These are phyloP conservation scores for Patella depressa DNA, from an alignment of 2,888 invertebrate species.

Conservation along the genomic window DNA sequence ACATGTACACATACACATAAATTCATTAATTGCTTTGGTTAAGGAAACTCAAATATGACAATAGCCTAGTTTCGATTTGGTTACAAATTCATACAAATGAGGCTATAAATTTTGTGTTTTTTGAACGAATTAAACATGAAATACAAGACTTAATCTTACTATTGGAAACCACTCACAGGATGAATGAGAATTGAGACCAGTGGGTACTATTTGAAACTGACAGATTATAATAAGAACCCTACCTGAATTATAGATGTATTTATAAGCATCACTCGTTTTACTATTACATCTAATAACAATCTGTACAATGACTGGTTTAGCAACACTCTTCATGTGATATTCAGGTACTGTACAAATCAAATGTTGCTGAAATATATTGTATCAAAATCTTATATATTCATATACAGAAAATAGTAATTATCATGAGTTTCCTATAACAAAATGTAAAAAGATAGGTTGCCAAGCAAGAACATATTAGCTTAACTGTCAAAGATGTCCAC, in stretches of 20 bases:
- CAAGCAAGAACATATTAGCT: no score
- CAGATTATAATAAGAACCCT: constrained; percentile 37
- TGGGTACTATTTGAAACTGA: constrained; percentile 13
- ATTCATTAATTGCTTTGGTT: no score
- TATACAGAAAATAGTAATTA: constrained; percentile 8
- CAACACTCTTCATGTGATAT: constrained; percentile 55
- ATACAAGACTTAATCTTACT: not conserved
- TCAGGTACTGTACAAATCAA: constrained; percentile 71
- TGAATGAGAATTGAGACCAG: constrained; percentile 41
- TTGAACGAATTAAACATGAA: not conserved
- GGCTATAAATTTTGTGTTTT: not conserved
- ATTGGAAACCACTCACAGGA: constrained; percentile 41
- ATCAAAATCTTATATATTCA: not conserved
- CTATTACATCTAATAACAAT: constrained; percentile 69
- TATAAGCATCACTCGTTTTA: constrained; percentile 69
- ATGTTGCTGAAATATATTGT: constrained; percentile 68
- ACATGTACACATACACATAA: no score
- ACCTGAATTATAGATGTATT: constrained; percentile 70
- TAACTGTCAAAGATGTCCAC: no score
- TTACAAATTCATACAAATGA: no score
- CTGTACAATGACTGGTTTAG: constrained; percentile 61
- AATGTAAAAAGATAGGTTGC: not conserved
- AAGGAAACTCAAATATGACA: no score
- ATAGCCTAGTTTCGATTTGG: no score
- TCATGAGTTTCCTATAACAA: not conserved